A percentile compares a stretch with the other conserved stretches of the same genome.
Evolutionary conservation across 2,113 vertebrate species (phyloP).

Genomic region (Oxygymnocypris stewartii): DNA sequence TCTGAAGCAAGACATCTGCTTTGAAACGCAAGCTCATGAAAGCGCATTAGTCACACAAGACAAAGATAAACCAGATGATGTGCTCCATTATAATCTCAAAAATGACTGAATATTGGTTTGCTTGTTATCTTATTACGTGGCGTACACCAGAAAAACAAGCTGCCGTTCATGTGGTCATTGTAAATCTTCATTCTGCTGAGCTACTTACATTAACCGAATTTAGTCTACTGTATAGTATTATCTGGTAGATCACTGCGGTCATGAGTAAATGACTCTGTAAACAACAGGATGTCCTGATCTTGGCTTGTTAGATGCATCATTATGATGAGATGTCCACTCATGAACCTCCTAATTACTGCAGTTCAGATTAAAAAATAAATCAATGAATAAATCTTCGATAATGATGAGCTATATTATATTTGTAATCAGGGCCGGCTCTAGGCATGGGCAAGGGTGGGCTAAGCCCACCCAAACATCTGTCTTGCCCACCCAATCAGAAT

Average conservation of each 20-base stretch:
- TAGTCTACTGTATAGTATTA: neutral
- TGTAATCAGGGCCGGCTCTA: no score
- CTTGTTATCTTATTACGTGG: conserved; percentile 23
- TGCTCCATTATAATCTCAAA: neutral
- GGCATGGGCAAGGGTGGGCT: no score
- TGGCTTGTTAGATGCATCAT: conserved; percentile 23
- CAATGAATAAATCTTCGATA: neutral
- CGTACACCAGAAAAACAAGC: conserved; percentile 11
- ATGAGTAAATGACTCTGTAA: conserved; percentile 3
- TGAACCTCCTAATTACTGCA: neutral
- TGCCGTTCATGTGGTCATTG: neutral
- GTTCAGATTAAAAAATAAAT: neutral
- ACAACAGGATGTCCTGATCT: conserved; percentile 41
- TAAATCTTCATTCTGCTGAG: neutral
- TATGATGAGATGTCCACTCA: neutral
- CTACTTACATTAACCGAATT: conserved; percentile 2
- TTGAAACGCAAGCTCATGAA: conserved; percentile 20
- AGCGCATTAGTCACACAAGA: conserved; percentile 32
- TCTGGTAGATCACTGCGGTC: neutral
- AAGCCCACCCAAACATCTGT: no score
- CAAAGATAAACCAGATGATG: conserved; percentile 35
- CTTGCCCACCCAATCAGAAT: no score
- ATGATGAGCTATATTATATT: neutral
- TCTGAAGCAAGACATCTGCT: conserved; percentile 35
- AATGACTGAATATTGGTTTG: neutral